Base-by-base conservation (phyloP, 2,888 invertebrate genomes). In the Galerucella nymphaeae region DNA sequence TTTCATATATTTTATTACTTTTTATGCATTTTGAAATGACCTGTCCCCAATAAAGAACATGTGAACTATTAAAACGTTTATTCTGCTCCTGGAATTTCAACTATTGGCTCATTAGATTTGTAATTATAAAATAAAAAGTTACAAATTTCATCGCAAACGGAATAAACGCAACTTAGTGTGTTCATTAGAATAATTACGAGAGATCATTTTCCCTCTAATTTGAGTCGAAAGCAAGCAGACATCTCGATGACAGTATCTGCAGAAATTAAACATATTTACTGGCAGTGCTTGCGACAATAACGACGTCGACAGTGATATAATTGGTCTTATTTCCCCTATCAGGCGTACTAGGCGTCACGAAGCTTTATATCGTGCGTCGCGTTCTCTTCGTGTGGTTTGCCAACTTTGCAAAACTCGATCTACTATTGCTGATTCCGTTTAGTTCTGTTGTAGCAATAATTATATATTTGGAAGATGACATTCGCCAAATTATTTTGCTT, bases 321-420 rank as follows among this genome's bases (percentile, higher is more conserved):
- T 79, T 79, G 78, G 79, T 77, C 77, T 79, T 77, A 79, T 79
- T 79, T 78, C 72, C 65, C 59, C 23, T 68, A 74, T 66, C 73
- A 63, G 67, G 76, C 79, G 78, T 77, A 75, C 77, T 57, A 53
- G 71, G 73, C 73, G 78, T 76, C 78, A 67, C 63, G 69, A 66
- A 61, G 65, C 73, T 72, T 68, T 67, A 62, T 59, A 68, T 65
- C 66, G 48, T 62, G 64, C 76, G 75, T 67, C 66, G 72, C 73
- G 70, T 78, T 76, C 63, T 70, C 76, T 73, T 78, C 79, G 73
- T 79, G 80, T 61, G 80, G 80, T 79, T 80, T 80, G 80, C 79
- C 80, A 80, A 80, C 80, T 80, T 78, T 78, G 79, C 80, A 80
- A 78, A 79, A 80, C 79, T 73, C 73, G 59, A 58, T 62, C 71